Conservation (phyloP, 2,113 vertebrate genomes). For the Perccottus glenii region DNA sequence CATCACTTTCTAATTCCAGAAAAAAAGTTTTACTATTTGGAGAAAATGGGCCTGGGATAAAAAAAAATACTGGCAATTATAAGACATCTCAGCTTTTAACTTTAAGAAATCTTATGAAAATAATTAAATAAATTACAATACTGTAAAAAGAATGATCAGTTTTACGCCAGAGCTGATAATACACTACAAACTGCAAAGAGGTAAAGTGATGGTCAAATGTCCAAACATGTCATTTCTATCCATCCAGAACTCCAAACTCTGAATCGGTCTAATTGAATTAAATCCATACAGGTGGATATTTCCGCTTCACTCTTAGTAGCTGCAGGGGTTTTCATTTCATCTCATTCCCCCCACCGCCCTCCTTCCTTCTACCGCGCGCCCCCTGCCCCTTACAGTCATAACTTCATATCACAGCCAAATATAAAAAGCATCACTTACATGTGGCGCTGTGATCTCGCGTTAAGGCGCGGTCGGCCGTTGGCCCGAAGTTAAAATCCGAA, state of each 20-base stretch:
- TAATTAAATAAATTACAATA: too few species aligned
- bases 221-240: neutral
- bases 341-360: neutral
- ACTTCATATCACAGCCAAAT: slow-evolving; percentile 67
- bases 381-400: slow-evolving; percentile 31
- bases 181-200: too few species aligned
- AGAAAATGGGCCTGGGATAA: too few species aligned
- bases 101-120: too few species aligned
- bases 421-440: slow-evolving; percentile 64
- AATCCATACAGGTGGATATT: slow-evolving; percentile 56
- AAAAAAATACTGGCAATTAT: too few species aligned
- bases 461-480: slow-evolving; percentile 10
- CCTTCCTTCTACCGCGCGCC: neutral
- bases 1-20: too few species aligned
- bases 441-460: slow-evolving; percentile 47
- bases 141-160: too few species aligned
- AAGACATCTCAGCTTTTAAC: too few species aligned
- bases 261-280: slow-evolving; percentile 24
- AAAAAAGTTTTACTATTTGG: too few species aligned
- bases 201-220: neutral
- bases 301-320: slow-evolving; percentile 16
- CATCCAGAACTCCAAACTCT: neutral
- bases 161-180: too few species aligned
- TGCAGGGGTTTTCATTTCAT: slow-evolving; percentile 21
- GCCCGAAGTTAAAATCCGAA: slow-evolving; percentile 29